Conservation (phyloP, 35 echinoderm and acorn worm species). For the Hemicentrotus pulcherrimus region DNA sequence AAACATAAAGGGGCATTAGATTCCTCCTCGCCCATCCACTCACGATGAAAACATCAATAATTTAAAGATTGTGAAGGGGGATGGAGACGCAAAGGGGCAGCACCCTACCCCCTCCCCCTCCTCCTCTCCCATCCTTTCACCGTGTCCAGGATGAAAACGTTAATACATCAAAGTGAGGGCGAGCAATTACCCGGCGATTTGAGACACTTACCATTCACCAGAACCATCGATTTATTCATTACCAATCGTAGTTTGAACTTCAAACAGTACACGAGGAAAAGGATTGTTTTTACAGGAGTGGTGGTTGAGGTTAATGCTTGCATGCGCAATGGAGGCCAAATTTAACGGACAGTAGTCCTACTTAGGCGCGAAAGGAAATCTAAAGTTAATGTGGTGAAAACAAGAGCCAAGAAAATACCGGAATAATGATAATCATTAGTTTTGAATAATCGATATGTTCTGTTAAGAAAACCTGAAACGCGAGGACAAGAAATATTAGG, state of each 20-base stretch:
- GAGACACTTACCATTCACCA: constrained; percentile 41
- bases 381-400: neutral
- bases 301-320: neutral
- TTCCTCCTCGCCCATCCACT: no score
- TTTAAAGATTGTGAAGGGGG: no score
- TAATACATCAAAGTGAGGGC: constrained; percentile 10
- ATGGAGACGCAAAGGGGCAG: neutral
- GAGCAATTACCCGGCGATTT: constrained; percentile 30
- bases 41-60: no score
- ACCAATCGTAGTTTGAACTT: constrained; percentile 30
- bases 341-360: constrained; percentile 13
- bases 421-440: neutral
- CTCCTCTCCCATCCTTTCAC: neutral
- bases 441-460: neutral
- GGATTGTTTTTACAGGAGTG: neutral
- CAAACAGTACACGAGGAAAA: neutral
- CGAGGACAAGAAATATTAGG: neutral
- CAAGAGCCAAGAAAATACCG: neutral
- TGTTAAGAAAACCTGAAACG: neutral
- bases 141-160: neutral
- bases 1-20: no score
- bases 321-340: neutral
- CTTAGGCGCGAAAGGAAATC: neutral
- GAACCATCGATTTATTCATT: constrained; percentile 29
- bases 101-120: neutral